A percentile compares a stretch with the other conserved stretches of the same genome.
These are phyloP conservation scores for Nyctereutes procyonoides DNA, from an alignment of 2,113 vertebrate species.

Conservation along the genomic window DNA sequence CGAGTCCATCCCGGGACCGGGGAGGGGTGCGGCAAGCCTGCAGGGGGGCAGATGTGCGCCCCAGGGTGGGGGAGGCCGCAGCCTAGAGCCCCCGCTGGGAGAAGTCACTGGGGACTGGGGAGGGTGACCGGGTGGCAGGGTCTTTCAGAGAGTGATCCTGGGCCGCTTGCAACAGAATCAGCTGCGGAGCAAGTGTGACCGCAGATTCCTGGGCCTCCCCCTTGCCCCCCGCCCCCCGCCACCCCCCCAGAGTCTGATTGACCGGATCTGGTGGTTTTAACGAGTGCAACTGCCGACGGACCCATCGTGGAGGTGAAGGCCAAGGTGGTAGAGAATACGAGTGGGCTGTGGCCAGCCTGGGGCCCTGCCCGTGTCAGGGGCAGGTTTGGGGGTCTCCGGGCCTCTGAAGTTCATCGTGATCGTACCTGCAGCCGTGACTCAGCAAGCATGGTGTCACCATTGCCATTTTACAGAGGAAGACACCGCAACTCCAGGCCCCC, in stretches of 20 bases:
- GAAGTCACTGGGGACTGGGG: background rate
- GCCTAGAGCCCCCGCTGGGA: no score
- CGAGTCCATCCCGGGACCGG: background rate
- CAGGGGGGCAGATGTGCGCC: background rate
- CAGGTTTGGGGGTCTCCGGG: background rate
- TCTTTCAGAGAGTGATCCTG: background rate
- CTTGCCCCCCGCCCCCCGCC: fast-evolving
- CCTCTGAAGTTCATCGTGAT: background rate
- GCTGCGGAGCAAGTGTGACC: background rate
- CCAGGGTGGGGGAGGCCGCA: background rate
- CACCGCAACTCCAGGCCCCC: background rate
- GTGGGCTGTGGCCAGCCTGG: fast-evolving
- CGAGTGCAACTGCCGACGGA: fast-evolving
- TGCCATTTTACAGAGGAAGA: background rate
- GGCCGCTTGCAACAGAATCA: background rate
- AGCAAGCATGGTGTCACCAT: background rate
- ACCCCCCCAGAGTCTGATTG: background rate
- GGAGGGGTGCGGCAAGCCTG: background rate
- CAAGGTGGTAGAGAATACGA: background rate
- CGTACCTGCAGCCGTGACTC: background rate
- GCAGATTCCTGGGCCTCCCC: background rate
- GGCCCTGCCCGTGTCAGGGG: background rate
- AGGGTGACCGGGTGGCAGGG: background rate
- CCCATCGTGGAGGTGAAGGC: background rate
- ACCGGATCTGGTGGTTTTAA: background rate